phyloP scores from a whole-genome alignment of 1,140 invertebrate genomes.

The Pristionchus pacificus region DNA sequence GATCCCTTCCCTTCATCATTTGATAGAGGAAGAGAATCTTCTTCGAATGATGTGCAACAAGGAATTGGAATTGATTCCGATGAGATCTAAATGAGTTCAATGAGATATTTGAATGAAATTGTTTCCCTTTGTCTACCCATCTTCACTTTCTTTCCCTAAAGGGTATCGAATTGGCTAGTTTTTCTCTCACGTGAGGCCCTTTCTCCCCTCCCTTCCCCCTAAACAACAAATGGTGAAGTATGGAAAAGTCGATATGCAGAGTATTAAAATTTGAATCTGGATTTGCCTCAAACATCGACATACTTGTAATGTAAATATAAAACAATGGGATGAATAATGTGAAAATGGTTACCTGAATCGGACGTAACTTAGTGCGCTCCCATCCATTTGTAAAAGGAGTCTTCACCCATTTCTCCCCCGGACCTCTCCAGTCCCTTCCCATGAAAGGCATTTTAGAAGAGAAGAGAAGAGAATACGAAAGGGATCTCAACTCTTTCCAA shows the following conservation, averaged over 20 bases:
- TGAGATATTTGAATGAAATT: not conserved
- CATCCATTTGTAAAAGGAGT: constrained; percentile 79
- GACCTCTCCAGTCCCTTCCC: constrained; percentile 69
- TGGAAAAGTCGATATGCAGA: too few relatives aligned
- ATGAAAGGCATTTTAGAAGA: constrained; percentile 78
- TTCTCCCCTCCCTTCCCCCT: too few relatives aligned
- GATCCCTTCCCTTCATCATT: not conserved
- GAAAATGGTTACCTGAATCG: constrained; percentile 38
- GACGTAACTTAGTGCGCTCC: constrained; percentile 82
- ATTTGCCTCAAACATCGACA: too few relatives aligned
- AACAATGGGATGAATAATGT: too few relatives aligned
- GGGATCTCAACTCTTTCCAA: too few relatives aligned
- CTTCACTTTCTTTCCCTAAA: too few relatives aligned
- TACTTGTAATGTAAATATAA: too few relatives aligned
- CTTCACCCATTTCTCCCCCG: constrained; percentile 95
- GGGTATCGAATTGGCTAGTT: too few relatives aligned
- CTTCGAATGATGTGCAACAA: not conserved
- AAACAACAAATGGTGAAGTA: too few relatives aligned
- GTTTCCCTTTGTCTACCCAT: constrained; percentile 11
- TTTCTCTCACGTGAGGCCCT: too few relatives aligned
- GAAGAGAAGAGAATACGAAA: too few relatives aligned
- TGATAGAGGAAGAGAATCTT: not conserved
- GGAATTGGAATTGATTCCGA: not conserved
- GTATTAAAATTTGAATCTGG: too few relatives aligned
- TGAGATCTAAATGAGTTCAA: not conserved